Base-by-base conservation (phyloP, 2,888 invertebrate genomes). In the Meandrusa payeni region DNA sequence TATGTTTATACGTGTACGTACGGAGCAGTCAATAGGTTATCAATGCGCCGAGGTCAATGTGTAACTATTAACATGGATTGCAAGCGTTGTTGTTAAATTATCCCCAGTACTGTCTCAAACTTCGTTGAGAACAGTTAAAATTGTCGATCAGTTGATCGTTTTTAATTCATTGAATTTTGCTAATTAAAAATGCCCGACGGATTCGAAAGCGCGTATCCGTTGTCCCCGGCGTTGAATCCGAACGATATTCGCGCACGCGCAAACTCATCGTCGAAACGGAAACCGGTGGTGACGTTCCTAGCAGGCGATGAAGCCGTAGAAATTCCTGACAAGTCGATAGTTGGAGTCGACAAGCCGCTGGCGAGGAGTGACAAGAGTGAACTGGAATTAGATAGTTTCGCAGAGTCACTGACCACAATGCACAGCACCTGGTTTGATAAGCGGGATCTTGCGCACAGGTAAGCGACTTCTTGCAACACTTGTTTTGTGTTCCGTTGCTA, bases 371-470 rank as follows among this genome's bases (percentile, higher is more conserved):
- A 83, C 34, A 69, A 61, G 28, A 85, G 87, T 36, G 90, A 90
- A 50, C 57, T 79, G 23, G 90, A 90, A 49, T 55, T 90, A 37
- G 90, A 90, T 54, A 85, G 87, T 57, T 90, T 88, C 59, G 88
- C 88, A n/a, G 89, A 88, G 51, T 89, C 89, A 1, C 68, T 88
- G 43, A 69, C 68, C 22, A 73, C 73, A 11, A 78, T 80, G 71
- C 76, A 86, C 34, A 76, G 75, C 54, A 77, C 76, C 28, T 90
- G 89, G 90, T 78, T 89, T 46, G 90, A 91, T 69, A 88, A 88
- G 59, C 76, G 91, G 55, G 86, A 81, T 15, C 65, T 90, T 7
- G 83, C 88, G 32, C 90, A 91, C 86, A 91, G 91, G 91, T 91
- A 74, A 60, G 74, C 12, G 2, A 15, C 2, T 33, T 33, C 7